phyloP scores from a whole-genome alignment of 2,888 invertebrate genomes.

The Drosophila pseudotalamancana region DNA sequence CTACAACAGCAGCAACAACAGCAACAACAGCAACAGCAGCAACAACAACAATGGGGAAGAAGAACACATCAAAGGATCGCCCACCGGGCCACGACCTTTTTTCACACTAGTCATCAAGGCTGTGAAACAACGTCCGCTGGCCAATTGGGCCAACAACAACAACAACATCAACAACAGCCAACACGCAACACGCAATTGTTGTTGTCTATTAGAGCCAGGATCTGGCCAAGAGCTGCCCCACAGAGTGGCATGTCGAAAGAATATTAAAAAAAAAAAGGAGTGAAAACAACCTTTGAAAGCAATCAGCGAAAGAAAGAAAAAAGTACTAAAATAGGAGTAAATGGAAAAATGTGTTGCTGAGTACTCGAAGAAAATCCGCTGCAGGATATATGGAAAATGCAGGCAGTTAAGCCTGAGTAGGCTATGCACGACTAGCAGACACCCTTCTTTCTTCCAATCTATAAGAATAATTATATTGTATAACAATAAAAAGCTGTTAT shows the following conservation, averaged over 20 bases:
- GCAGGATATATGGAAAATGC: too few relatives aligned
- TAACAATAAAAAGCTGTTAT: too few relatives aligned
- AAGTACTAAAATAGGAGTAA: slow-evolving; percentile 7
- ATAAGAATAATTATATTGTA: too few relatives aligned
- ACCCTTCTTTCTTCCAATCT: too few relatives aligned
- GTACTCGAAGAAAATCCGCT: background rate
- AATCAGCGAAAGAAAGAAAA: slow-evolving; percentile 22
- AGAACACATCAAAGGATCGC: slow-evolving; percentile 58
- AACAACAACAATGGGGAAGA: too few relatives aligned
- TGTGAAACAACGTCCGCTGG: background rate
- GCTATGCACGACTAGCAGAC: too few relatives aligned
- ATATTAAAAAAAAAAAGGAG: slow-evolving; percentile 9
- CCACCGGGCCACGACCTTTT: slow-evolving; percentile 32
- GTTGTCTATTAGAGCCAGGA: slow-evolving; percentile 32
- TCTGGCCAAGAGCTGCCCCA: slow-evolving; percentile 8
- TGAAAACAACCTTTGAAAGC: slow-evolving; percentile 19
- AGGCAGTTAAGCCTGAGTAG: too few relatives aligned
- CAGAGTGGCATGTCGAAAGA: slow-evolving; percentile 6
- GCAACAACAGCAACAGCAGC: slow-evolving; percentile 12
- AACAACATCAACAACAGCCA: background rate
- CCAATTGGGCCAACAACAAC: slow-evolving; percentile 20
- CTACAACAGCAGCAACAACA: slow-evolving; percentile 2
- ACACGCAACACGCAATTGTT: slow-evolving; percentile 73
- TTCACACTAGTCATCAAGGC: background rate
- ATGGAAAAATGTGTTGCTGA: slow-evolving; percentile 16